A percentile compares a stretch with the other conserved stretches of the same genome.
Conservation (phyloP, 2,888 invertebrate species). For the Anoplius nigerrimus region DNA sequence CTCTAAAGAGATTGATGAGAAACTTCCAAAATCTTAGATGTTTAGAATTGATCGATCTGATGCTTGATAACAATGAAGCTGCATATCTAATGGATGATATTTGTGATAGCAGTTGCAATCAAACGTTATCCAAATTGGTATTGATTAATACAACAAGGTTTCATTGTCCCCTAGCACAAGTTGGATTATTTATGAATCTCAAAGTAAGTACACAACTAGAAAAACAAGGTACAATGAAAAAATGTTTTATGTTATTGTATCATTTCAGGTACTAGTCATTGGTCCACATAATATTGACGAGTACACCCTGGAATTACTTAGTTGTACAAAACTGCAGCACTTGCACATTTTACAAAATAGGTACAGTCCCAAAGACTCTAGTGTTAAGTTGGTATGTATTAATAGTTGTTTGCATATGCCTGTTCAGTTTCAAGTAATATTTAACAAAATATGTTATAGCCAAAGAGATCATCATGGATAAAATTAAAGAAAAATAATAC, state of each 20-base stretch:
- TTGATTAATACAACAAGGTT: conserved; percentile 85
- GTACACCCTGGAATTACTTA: conserved; percentile 82
- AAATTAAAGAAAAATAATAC: conserved; percentile 79
- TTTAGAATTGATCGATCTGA: conserved; percentile 84
- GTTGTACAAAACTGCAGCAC: conserved; percentile 80
- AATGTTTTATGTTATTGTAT: not conserved
- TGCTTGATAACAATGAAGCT: conserved; percentile 84
- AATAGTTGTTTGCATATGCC: conserved; percentile 57
- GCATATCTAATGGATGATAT: conserved; percentile 84
- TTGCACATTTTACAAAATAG: conserved; percentile 85
- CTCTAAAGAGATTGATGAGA: conserved; percentile 81
- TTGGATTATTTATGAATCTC: conserved; percentile 85
- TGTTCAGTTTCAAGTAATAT: not conserved
- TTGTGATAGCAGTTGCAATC: conserved; percentile 80
- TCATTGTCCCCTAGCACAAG: conserved; percentile 83
- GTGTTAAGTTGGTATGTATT: conserved; percentile 75
- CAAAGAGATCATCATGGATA: conserved; percentile 74
- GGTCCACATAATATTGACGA: conserved; percentile 87
- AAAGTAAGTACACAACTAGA: conserved; percentile 73
- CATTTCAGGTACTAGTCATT: conserved; percentile 78
- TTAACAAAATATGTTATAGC: conserved; percentile 52
- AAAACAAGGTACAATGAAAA: not conserved
- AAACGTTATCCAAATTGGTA: conserved; percentile 80
- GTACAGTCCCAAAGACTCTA: conserved; percentile 79
- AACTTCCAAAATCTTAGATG: conserved; percentile 80